Evolutionary conservation across 2,113 vertebrate species (phyloP).

Genomic region (Cochlearius cochlearius): DNA sequence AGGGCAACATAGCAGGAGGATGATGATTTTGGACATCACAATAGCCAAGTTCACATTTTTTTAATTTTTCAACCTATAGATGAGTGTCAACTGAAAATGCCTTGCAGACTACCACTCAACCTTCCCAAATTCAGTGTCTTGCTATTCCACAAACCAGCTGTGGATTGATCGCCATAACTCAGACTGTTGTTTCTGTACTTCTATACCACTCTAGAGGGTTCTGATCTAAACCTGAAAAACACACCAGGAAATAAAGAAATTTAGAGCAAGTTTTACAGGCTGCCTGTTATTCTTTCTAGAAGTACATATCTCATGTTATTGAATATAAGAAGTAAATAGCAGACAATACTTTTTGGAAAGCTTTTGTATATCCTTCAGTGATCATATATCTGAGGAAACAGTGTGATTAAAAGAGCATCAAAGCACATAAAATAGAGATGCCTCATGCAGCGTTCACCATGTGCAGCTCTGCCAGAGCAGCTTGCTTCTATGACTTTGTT

Average conservation of each 20-base stretch:
- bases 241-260: not conserved
- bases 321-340: not conserved
- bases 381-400: not conserved
- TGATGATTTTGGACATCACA: not conserved
- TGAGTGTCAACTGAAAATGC: not conserved
- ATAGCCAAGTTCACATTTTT: not conserved
- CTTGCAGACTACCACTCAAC: not conserved
- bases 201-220: not conserved
- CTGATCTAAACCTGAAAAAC: not conserved
- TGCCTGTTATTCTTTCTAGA: not conserved
- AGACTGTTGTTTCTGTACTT: not conserved
- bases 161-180: not conserved
- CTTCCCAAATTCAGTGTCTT: not conserved
- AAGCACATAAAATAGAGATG: not conserved
- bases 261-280: not conserved
- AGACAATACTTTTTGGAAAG: not conserved
- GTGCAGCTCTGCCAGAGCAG: not conserved
- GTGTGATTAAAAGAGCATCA: not conserved
- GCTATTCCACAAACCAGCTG: not conserved
- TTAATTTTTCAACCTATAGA: not conserved
- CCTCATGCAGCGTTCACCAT: not conserved
- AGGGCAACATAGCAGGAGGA: not conserved
- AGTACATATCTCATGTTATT: fast-evolving
- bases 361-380: not conserved
- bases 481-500: not conserved